Conservation (phyloP, 2,888 invertebrate genomes). For the Metalampra italica region DNA sequence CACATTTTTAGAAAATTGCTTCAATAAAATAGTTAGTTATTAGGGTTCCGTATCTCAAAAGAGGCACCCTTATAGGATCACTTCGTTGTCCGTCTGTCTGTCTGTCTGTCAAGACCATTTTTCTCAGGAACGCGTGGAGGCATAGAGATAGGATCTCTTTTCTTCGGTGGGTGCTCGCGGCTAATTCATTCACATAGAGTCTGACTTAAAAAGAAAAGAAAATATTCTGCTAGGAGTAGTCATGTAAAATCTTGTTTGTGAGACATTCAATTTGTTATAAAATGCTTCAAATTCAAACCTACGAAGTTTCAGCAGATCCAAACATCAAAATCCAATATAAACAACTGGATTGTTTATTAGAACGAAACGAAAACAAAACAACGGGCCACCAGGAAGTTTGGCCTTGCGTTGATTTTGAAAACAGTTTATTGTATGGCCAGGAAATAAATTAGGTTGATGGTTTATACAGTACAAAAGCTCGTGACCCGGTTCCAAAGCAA, state of each 20-base stretch:
- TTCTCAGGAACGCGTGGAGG: too few species aligned
- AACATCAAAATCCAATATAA: slow-evolving; percentile 43
- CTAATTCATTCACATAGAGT: too few species aligned
- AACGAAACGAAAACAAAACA: slow-evolving; percentile 40
- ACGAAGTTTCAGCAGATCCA: not conserved
- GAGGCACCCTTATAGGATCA: too few species aligned
- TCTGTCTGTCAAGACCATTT: too few species aligned
- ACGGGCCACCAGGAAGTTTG: not conserved
- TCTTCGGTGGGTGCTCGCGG: too few species aligned
- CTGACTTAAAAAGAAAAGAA: too few species aligned
- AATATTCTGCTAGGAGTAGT: too few species aligned
- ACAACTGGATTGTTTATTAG: slow-evolving; percentile 47
- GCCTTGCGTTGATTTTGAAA: slow-evolving; percentile 22
- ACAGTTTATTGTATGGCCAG: slow-evolving; percentile 16
- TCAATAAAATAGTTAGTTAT: too few species aligned
- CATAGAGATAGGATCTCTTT: too few species aligned
- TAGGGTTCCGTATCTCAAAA: too few species aligned
- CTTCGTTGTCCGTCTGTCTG: too few species aligned
- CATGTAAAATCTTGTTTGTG: not conserved
- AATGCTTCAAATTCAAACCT: not conserved
- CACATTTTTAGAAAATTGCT: too few species aligned
- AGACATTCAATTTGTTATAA: not conserved
- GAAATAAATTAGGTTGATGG: slow-evolving; percentile 31
- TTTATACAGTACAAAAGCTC: slow-evolving; percentile 22
- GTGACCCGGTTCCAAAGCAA: slow-evolving; percentile 28